Conservation (phyloP, 1,140 invertebrate genomes). For the Drosophila trapezifrons region DNA sequence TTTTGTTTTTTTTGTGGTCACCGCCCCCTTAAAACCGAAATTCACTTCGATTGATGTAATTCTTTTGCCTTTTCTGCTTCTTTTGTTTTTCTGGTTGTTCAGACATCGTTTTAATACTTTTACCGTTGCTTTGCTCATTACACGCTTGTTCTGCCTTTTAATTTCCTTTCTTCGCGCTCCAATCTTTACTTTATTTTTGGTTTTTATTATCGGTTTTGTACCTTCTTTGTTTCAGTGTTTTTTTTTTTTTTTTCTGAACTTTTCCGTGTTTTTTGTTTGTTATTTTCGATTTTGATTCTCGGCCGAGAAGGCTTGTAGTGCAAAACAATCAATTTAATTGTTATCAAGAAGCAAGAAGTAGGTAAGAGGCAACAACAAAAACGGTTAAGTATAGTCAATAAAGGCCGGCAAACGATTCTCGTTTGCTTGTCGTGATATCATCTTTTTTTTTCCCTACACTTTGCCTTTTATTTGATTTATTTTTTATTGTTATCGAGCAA, state of each 20-base stretch:
- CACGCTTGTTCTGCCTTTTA: conserved; percentile 61
- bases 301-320: conserved; percentile 20
- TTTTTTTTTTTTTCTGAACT: conserved; percentile 15
- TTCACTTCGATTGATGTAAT: conserved; percentile 32
- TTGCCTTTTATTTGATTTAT: background rate
- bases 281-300: conserved; percentile 26
- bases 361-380: conserved; percentile 23
- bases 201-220: conserved; percentile 31
- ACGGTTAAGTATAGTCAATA: conserved; percentile 28
- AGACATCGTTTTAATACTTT: conserved; percentile 53
- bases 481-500: conserved; percentile 10
- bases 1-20: conserved; percentile 6
- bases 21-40: conserved; percentile 23
- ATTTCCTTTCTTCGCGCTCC: conserved; percentile 13
- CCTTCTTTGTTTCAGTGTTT: conserved; percentile 13
- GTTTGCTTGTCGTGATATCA: conserved; percentile 14
- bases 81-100: conserved; percentile 4
- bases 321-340: conserved; percentile 76
- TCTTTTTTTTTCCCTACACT: background rate
- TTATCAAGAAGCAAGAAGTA: conserved; percentile 49
- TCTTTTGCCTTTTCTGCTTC: conserved; percentile 11
- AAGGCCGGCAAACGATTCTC: conserved; percentile 20
- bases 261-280: conserved; percentile 14
- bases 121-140: conserved; percentile 67
- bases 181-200: conserved; percentile 22